Evolutionary conservation across 2,888 invertebrate genomes (phyloP).

Genomic region (Hipparchia semele): DNA sequence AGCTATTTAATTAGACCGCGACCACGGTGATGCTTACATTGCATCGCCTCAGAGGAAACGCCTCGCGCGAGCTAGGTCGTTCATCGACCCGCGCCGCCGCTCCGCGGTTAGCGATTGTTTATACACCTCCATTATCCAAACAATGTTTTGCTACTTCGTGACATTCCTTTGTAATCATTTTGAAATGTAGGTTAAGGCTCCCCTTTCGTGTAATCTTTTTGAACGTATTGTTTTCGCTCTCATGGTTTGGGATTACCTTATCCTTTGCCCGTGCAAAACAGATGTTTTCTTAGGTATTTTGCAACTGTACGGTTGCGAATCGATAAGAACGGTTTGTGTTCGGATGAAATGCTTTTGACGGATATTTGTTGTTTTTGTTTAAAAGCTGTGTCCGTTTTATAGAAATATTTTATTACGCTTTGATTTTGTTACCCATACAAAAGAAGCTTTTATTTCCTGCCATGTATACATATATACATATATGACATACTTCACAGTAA

Average conservation of each 20-base stretch:
- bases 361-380: neutral
- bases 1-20: too few relatives aligned
- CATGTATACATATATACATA: too few relatives aligned
- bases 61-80: slow-evolving; percentile 73
- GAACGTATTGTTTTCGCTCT: slow-evolving; percentile 45
- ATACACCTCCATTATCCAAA: slow-evolving; percentile 75
- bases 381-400: neutral
- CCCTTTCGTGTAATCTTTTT: slow-evolving; percentile 56
- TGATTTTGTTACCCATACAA: neutral
- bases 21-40: neutral
- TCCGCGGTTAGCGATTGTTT: slow-evolving; percentile 64
- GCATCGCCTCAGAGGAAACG: slow-evolving; percentile 39
- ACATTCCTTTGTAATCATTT: slow-evolving; percentile 78
- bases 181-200: slow-evolving; percentile 78
- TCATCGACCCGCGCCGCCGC: slow-evolving; percentile 67
- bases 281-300: neutral
- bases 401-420: neutral
- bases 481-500: neutral
- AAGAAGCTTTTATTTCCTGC: neutral
- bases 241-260: slow-evolving; percentile 30
- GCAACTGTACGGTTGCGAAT: neutral
- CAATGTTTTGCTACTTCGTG: slow-evolving; percentile 75
- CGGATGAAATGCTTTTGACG: neutral
- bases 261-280: slow-evolving; percentile 12
- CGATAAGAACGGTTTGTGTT: neutral